Evolutionary conservation across 1,140 invertebrate genomes (phyloP).

Genomic region (Akabosia matsudoensis): DNA sequence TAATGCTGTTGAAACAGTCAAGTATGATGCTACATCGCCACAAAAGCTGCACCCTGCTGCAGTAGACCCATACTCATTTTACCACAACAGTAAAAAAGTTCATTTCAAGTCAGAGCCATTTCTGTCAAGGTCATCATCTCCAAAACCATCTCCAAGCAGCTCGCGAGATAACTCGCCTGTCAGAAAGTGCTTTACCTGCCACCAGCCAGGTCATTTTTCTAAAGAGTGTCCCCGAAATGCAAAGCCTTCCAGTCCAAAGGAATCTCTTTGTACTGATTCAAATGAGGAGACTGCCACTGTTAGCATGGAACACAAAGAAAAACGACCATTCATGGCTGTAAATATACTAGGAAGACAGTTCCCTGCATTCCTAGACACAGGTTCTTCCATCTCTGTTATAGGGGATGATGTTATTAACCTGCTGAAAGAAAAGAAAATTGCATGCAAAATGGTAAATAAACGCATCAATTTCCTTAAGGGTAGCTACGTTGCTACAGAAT

Average conservation of each 20-base stretch:
- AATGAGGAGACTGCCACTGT: not conserved
- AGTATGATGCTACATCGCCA: not conserved
- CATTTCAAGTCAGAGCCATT: not conserved
- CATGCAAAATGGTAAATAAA: not conserved
- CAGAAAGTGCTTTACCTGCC: not conserved
- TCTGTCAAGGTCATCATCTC: not conserved
- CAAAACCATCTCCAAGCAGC: not conserved
- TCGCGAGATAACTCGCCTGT: not conserved
- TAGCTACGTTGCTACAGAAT: not conserved
- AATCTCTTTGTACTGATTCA: not conserved
- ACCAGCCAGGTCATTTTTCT: not conserved
- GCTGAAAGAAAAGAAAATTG: not conserved
- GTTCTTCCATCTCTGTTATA: constrained; percentile 20
- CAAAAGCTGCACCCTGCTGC: not conserved
- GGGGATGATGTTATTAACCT: constrained; percentile 21
- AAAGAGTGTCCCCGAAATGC: not conserved
- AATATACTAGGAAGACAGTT: not conserved
- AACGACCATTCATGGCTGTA: not conserved
- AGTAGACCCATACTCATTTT: not conserved
- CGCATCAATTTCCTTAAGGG: not conserved
- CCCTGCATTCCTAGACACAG: not conserved
- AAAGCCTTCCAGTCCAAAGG: not conserved
- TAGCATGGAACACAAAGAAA: not conserved
- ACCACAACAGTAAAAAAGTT: not conserved
- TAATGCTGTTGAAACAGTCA: too few species aligned